Conservation (phyloP, 2,797 vertebrate species). For the Ciconia nigra region DNA sequence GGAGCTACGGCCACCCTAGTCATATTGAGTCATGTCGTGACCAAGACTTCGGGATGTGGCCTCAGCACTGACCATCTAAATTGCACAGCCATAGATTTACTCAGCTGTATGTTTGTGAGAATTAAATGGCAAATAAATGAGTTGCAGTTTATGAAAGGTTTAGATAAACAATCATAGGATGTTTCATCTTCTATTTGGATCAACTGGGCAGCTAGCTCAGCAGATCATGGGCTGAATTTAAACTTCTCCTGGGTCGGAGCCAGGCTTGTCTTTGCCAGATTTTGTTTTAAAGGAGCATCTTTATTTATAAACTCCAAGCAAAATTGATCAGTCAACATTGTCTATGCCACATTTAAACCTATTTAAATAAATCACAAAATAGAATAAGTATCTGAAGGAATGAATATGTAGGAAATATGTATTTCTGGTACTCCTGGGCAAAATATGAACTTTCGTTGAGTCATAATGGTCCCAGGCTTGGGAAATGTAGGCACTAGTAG, state of each 20-base stretch:
- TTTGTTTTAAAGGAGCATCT: not conserved
- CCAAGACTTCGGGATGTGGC: not conserved
- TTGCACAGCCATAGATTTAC: not conserved
- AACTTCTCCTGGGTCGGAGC: not conserved
- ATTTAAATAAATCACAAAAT: not conserved
- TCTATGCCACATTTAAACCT: not conserved
- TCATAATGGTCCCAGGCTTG: not conserved
- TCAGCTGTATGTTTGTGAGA: not conserved
- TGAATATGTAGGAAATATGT: not conserved
- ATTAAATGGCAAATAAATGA: not conserved
- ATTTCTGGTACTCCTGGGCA: not conserved
- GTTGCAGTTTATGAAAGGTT: not conserved
- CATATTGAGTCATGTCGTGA: not conserved
- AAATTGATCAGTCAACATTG: not conserved
- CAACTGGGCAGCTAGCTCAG: not conserved
- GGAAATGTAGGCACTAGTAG: not conserved
- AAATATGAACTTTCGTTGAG: not conserved
- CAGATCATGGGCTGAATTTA: not conserved
- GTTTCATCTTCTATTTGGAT: not conserved
- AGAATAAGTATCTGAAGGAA: not conserved
- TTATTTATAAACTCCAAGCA: not conserved
- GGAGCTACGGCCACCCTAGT: fast-evolving
- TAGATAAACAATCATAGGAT: not conserved
- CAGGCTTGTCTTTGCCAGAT: not conserved
- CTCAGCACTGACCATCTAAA: not conserved